Evolutionary conservation across 2,113 vertebrate genomes (phyloP).

Genomic region (Erpornis zantholeuca): DNA sequence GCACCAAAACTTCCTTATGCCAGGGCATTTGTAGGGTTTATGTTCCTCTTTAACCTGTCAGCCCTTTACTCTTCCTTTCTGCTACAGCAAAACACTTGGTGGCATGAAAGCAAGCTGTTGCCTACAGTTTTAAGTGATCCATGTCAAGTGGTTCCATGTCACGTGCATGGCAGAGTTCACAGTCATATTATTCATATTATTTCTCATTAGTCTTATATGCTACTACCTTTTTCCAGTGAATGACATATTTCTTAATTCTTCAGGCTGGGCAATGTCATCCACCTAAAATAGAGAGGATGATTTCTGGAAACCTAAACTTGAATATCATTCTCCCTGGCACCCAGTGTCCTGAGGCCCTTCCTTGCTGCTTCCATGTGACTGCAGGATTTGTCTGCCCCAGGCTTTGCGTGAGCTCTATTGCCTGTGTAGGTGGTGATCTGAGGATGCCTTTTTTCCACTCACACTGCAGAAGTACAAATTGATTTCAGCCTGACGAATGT

Average conservation of each 20-base stretch:
- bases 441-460: background rate
- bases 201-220: background rate
- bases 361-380: background rate
- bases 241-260: background rate
- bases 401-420: accelerated
- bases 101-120: background rate
- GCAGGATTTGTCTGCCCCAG: background rate
- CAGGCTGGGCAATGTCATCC: background rate
- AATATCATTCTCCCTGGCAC: background rate
- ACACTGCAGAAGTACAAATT: background rate
- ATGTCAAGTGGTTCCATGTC: background rate
- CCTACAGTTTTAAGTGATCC: background rate
- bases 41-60: background rate
- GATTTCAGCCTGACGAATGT: background rate
- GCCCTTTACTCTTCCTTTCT: background rate
- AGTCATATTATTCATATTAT: background rate
- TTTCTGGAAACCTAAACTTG: background rate
- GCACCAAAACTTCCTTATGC: background rate
- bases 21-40: background rate
- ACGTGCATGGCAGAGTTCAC: background rate
- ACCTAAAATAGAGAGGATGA: background rate
- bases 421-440: background rate
- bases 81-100: background rate
- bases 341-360: background rate
- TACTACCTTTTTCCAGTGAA: background rate